Evolutionary conservation across 1,140 invertebrate species (phyloP), one percentile per base, ranked within the genome.

Genomic region (Pseudomyrmex flavicornis): DNA sequence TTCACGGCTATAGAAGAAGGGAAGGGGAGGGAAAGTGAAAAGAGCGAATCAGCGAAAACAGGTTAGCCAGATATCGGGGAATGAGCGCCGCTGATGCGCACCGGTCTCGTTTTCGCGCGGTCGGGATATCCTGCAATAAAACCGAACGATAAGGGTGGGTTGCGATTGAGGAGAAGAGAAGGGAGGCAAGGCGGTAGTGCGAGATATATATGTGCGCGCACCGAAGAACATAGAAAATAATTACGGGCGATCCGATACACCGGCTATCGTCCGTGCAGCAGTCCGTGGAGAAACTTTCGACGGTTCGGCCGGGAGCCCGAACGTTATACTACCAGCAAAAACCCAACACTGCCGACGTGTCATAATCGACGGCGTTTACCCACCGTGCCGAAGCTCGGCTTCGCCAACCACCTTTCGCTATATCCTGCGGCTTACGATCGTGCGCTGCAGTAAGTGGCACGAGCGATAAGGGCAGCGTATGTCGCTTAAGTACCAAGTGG

Each of bases 51-150:
- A 69, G 68, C 52, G 66, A 61, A 63, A 77, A 61, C 56, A 52
- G 26, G 70, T 22, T 66, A 65, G 50, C 15, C 13, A 63, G 85
- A 77, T 90, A 89, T 87, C 89, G 75, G 82, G 52, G 59, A 89
- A 86, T 85, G 82, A 88, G 88, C 65, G 83, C 62, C 79, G 17
- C 70, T 83, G 83, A 59, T 83, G 74, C 85, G 59, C 72, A 22
- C 72, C 74, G 76, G 15, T 52, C 35, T 13, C 54, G 22, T n/a
- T 59, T 61, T 75, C 79, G 66, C 80, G 74, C 86, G 72, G 44
- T 85, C 85, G 83, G 86, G 79, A 90, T 88, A 90, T 90, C 88
- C 85, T 85, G 87, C 85, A 89, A 91, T 91, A 90, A 91, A 91
- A 90, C 61, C 74, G 70, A 89, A 91, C 77, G 50, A 88, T 76